Conservation (phyloP, 53 echinoderm and acorn worm genomes). For the Mesocentrotus franciscanus region DNA sequence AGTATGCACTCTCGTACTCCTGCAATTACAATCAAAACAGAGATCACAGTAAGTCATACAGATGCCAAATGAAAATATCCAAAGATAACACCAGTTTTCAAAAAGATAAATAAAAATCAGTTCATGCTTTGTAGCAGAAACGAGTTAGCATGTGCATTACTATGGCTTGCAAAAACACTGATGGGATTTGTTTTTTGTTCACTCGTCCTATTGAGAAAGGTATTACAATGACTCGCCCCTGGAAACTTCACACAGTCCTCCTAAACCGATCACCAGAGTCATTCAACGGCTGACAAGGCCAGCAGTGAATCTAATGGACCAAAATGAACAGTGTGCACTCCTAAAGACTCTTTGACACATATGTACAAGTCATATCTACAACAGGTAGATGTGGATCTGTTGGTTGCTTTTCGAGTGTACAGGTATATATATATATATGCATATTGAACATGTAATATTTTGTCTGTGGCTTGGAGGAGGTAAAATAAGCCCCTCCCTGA, state of each 20-base stretch:
- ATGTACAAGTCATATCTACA: not conserved
- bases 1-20: not conserved
- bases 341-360: not conserved
- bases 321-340: not conserved
- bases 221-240: slow-evolving; percentile 1
- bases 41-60: not conserved
- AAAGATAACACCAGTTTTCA: not conserved
- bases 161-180: not conserved
- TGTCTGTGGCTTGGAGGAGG: too few relatives aligned
- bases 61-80: not conserved
- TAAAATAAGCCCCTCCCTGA: too few relatives aligned
- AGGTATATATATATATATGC: too few relatives aligned
- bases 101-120: not conserved
- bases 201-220: not conserved
- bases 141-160: not conserved
- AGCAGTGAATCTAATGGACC: not conserved
- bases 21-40: not conserved
- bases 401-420: too few relatives aligned
- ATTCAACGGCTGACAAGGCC: slow-evolving; percentile 15
- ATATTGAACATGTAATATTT: too few relatives aligned
- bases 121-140: not conserved
- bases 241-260: not conserved
- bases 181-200: not conserved
- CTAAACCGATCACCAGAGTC: slow-evolving; percentile 3
- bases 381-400: too few relatives aligned